Evolutionary conservation across 2,797 vertebrate genomes (phyloP), one percentile per base, ranked within the genome.

Genomic region (Pangasius larnaudii): DNA sequence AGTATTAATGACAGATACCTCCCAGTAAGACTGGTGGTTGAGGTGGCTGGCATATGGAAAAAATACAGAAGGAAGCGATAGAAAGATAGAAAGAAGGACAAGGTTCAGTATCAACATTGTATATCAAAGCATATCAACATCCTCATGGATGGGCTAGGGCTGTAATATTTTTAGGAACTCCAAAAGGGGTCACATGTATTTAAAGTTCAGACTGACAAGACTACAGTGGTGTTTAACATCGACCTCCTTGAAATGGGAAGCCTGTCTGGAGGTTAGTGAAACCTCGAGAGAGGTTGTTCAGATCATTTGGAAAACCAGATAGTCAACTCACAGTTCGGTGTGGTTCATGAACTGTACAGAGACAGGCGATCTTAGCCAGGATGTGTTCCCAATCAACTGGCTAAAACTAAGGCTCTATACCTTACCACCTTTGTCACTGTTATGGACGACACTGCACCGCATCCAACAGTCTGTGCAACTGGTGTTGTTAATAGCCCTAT

Each of bases 241-340:
- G 18, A 63, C 33, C 36, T 39, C 36, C 56, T 42, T 42, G 33
- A 81, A 81, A 61, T 16, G 36, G 22, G 19, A 16, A 79, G 53
- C 5, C 77, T 80, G 78, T 63, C 59, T 81, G 36, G 5, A 81
- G 56, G 79, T 81, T 63, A 63, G 39, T 63, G 39, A 63, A 63
- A 18, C 63, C 80, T 46, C 80, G 42, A 63, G 59, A 63, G 36
- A 61, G 79, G 36, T 61, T 24, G 24, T 63, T 33, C 51, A 56
- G n/a, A 56, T 33, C 75, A 79, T 33, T 56, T 79, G 13, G 56
- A 81, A 81, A 81, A 18, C 33, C 78, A 80, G 10, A 78, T 22
- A 59, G 78, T 42, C 22, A 46, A 2, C 39, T 61, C 24, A 82
- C 24, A 61, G 58, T 42, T 63, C 59, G 18, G 24, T 46, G 3